A percentile compares a stretch with the other conserved stretches of the same genome.
phyloP scores from a whole-genome alignment of 2,888 invertebrate species.

The Caenorhabditis sp. region DNA sequence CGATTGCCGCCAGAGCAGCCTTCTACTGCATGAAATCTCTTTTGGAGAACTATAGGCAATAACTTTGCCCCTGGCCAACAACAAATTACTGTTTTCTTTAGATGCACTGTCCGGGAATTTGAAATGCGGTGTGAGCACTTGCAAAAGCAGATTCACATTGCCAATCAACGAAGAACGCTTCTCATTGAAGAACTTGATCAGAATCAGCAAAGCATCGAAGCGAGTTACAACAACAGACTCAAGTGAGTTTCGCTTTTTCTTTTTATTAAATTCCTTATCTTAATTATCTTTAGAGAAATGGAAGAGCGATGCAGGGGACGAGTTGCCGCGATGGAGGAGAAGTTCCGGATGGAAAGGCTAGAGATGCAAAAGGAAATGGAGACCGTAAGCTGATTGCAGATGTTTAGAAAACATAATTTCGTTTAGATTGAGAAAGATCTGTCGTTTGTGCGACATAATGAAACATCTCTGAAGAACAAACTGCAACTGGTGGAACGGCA shows the following conservation, averaged over 20 bases:
- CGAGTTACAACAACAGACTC: constrained; percentile 65
- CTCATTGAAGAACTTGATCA: constrained; percentile 71
- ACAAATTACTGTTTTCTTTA: constrained; percentile 13
- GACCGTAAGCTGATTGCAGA: constrained; percentile 38
- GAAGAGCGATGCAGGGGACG: constrained; percentile 66
- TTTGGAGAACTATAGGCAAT: constrained; percentile 64
- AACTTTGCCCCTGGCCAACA: too few relatives aligned
- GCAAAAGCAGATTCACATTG: constrained; percentile 69
- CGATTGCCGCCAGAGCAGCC: constrained; percentile 64
- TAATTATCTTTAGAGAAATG: constrained; percentile 59
- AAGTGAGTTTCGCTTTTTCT: constrained; percentile 38
- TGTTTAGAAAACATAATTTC: not conserved
- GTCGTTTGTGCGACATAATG: constrained; percentile 63
- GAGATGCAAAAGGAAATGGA: constrained; percentile 69
- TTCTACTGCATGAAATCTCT: constrained; percentile 67
- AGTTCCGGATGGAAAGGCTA: constrained; percentile 61
- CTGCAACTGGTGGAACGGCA: constrained; percentile 66
- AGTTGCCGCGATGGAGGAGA: constrained; percentile 67
- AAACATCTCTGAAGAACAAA: constrained; percentile 65
- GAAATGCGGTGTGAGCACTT: constrained; percentile 65
- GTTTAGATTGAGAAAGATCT: constrained; percentile 67
- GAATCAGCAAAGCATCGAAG: constrained; percentile 69
- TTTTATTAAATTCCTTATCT: constrained; percentile 15
- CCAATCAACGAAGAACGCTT: constrained; percentile 67
- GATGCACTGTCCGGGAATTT: constrained; percentile 60